These are phyloP conservation scores for Acronicta psi DNA, from an alignment of 2,888 invertebrate species.

Conservation along the genomic window DNA sequence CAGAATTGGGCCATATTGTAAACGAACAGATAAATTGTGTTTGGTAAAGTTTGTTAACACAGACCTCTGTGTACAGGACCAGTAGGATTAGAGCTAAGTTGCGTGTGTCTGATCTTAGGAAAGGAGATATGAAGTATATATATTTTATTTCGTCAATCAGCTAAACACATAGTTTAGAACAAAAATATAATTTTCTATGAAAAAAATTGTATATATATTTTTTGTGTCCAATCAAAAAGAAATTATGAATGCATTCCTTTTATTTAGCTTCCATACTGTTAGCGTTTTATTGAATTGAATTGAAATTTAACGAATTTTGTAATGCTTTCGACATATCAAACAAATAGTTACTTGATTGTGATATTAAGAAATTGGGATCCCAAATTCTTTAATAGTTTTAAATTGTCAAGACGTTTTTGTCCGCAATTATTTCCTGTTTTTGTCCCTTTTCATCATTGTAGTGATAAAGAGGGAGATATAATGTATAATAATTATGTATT, in stretches of 20 bases:
- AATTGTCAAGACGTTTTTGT: slow-evolving; percentile 8
- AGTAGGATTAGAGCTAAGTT: slow-evolving; percentile 16
- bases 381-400: slow-evolving; percentile 34
- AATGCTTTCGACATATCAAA: slow-evolving; percentile 45
- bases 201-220: slow-evolving; percentile 11
- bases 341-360: slow-evolving; percentile 44
- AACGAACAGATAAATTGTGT: background rate
- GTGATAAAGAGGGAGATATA: slow-evolving; percentile 23
- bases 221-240: slow-evolving; percentile 36
- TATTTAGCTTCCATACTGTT: slow-evolving; percentile 26
- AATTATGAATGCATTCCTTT: slow-evolving; percentile 50
- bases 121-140: background rate
- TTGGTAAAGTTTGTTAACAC: background rate
- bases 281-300: slow-evolving; percentile 23
- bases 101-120: slow-evolving; percentile 3
- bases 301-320: slow-evolving; percentile 29
- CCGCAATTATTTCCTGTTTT: slow-evolving; percentile 7
- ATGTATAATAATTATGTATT: slow-evolving; percentile 15
- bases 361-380: slow-evolving; percentile 35
- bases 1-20: background rate
- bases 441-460: slow-evolving; percentile 26
- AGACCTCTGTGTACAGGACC: slow-evolving; percentile 4
- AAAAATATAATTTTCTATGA: slow-evolving; percentile 12
- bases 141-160: background rate
- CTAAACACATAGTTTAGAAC: slow-evolving; percentile 11